Conservation (phyloP, 2,888 invertebrate species). For the Fissipunctia ypsillon region DNA sequence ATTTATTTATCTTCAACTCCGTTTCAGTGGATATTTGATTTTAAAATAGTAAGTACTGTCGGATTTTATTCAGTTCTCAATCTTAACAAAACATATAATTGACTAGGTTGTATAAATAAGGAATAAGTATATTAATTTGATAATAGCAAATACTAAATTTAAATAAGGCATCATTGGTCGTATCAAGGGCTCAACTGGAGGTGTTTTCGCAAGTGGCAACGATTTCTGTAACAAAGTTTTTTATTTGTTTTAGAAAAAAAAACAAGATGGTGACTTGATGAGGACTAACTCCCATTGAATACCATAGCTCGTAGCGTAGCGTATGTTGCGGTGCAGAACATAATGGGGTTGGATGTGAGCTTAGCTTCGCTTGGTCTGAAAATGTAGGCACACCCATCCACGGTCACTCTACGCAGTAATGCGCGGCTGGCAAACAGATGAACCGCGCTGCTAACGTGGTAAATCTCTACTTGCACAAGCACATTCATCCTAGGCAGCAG, state of each 20-base stretch:
- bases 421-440: not conserved
- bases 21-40: slow-evolving; percentile 10
- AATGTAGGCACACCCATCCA: too few relatives aligned
- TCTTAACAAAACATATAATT: slow-evolving; percentile 31
- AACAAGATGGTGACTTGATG: not conserved
- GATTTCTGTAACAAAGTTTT: slow-evolving; percentile 81
- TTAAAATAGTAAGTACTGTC: slow-evolving; percentile 45
- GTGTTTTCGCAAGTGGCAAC: slow-evolving; percentile 76
- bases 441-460: not conserved
- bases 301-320: not conserved
- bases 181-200: slow-evolving; percentile 68
- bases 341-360: too few relatives aligned
- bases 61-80: slow-evolving; percentile 12
- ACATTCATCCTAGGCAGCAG: not conserved
- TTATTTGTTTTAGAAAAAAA: not conserved
- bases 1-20: slow-evolving; percentile 14
- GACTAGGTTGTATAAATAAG: slow-evolving; percentile 64
- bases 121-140: slow-evolving; percentile 32
- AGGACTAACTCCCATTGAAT: too few relatives aligned
- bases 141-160: slow-evolving; percentile 16
- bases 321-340: not conserved
- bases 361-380: too few relatives aligned
- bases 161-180: slow-evolving; percentile 21
- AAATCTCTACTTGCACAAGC: not conserved
- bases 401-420: not conserved